Evolutionary conservation across 2,797 vertebrate genomes (phyloP).

Genomic region (Chelon labrosus): DNA sequence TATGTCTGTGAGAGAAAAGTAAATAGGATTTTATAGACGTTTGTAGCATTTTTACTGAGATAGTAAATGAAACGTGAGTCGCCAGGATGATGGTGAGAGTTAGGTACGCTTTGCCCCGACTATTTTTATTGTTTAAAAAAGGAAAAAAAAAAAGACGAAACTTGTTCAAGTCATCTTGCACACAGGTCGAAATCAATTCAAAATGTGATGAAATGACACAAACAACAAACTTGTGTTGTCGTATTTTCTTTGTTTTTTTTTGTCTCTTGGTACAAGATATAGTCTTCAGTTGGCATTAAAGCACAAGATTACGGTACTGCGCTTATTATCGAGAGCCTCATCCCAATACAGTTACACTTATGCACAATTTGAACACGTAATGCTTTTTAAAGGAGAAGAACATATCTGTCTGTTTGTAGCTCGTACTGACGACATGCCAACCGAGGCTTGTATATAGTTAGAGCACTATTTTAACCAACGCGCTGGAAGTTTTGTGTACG

Average conservation of each 20-base stretch:
- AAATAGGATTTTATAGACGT: constrained; percentile 58
- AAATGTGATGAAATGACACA: constrained; percentile 36
- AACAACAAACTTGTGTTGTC: constrained; percentile 36
- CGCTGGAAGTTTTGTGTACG: constrained; percentile 67
- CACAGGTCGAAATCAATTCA: constrained; percentile 34
- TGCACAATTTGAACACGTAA: constrained; percentile 71
- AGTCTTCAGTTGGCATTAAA: constrained; percentile 59
- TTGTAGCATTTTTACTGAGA: constrained; percentile 60
- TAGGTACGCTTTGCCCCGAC: constrained; percentile 67
- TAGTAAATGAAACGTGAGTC: constrained; percentile 36
- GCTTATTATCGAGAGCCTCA: constrained; percentile 42
- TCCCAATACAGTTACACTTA: constrained; percentile 32
- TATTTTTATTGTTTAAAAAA: constrained; percentile 37
- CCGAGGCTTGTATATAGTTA: constrained; percentile 73
- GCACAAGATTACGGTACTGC: constrained; percentile 82
- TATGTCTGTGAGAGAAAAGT: constrained; percentile 54
- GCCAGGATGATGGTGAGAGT: constrained; percentile 24
- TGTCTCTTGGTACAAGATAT: constrained; percentile 65
- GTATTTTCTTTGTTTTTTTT: constrained; percentile 35
- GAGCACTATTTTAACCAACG: constrained; percentile 76
- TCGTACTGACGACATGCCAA: constrained; percentile 76
- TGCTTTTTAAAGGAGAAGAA: constrained; percentile 58
- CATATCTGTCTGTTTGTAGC: constrained; percentile 60
- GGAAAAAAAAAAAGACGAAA: not conserved
- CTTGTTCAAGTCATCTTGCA: constrained; percentile 53